These are phyloP conservation scores for Sebastes minor DNA, from an alignment of 2,797 vertebrate species.

Conservation along the genomic window DNA sequence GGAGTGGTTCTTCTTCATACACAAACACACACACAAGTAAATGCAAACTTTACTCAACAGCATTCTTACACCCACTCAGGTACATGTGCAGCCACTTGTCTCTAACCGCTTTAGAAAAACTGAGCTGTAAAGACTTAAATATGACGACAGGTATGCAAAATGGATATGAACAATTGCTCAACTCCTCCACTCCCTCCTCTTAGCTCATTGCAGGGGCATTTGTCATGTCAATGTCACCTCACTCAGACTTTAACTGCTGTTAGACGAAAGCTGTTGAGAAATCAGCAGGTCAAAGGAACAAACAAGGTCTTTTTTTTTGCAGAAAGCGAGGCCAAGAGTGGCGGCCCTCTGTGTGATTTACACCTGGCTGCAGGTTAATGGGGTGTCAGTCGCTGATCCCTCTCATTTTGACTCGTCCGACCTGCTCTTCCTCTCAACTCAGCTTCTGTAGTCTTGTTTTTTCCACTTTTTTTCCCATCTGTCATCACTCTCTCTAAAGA, in stretches of 20 bases:
- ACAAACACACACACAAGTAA: not conserved
- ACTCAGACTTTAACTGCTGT: constrained; percentile 21
- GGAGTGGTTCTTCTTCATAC: not conserved
- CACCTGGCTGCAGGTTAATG: constrained; percentile 66
- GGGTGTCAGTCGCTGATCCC: constrained; percentile 43
- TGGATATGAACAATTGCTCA: constrained; percentile 38
- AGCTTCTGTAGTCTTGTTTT: constrained; percentile 20
- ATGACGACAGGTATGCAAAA: constrained; percentile 62
- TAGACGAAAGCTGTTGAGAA: constrained; percentile 49
- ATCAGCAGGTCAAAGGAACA: constrained; percentile 33
- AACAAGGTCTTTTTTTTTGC: not conserved
- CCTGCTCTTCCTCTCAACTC: constrained; percentile 51
- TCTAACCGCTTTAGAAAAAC: constrained; percentile 33
- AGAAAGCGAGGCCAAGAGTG: not conserved
- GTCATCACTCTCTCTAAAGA: constrained; percentile 48
- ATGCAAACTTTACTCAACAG: not conserved
- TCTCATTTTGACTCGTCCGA: constrained; percentile 37
- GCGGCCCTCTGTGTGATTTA: constrained; percentile 35
- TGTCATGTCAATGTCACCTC: constrained; percentile 48
- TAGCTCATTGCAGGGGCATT: constrained; percentile 39
- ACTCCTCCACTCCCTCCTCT: constrained; percentile 25
- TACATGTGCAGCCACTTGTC: constrained; percentile 33
- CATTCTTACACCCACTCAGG: constrained; percentile 17
- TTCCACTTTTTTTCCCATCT: constrained; percentile 39
- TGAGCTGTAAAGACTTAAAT: constrained; percentile 32